phyloP scores from a whole-genome alignment of 2,113 vertebrate species.

The Bos indicus region DNA sequence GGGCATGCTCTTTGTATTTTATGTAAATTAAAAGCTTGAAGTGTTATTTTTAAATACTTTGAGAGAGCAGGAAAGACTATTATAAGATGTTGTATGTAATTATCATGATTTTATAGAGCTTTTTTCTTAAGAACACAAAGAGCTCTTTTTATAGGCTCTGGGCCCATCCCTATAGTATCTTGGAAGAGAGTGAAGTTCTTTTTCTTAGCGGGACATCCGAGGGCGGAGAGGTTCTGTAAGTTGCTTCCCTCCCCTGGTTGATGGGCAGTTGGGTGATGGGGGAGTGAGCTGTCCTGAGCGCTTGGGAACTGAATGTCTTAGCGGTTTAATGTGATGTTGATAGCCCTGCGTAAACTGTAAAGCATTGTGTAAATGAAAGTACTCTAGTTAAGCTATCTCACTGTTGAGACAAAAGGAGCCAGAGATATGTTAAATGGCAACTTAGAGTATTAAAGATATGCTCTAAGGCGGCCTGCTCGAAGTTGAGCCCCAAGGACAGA shows the following conservation, averaged over 20 bases:
- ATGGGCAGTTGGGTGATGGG: neutral
- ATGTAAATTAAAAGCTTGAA: neutral
- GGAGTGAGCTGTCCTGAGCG: neutral
- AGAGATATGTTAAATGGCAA: neutral
- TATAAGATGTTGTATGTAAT: neutral
- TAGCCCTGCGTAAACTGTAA: neutral
- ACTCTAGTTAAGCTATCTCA: neutral
- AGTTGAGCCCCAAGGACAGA: neutral
- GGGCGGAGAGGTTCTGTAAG: neutral
- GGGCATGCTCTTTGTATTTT: neutral
- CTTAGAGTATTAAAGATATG: neutral
- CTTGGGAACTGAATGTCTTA: neutral
- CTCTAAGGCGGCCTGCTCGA: neutral
- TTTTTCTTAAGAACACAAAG: neutral
- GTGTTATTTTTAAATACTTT: constrained; percentile 27
- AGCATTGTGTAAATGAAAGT: neutral
- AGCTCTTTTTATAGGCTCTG: neutral
- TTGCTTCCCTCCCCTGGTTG: neutral
- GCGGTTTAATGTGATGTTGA: neutral
- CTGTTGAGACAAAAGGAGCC: neutral
- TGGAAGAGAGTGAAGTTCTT: neutral
- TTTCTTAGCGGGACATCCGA: neutral
- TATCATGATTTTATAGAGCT: neutral
- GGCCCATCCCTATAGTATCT: neutral
- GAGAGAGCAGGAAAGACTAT: neutral